phyloP scores from a whole-genome alignment of 2,113 vertebrate species.

The Caloenas nicobarica region DNA sequence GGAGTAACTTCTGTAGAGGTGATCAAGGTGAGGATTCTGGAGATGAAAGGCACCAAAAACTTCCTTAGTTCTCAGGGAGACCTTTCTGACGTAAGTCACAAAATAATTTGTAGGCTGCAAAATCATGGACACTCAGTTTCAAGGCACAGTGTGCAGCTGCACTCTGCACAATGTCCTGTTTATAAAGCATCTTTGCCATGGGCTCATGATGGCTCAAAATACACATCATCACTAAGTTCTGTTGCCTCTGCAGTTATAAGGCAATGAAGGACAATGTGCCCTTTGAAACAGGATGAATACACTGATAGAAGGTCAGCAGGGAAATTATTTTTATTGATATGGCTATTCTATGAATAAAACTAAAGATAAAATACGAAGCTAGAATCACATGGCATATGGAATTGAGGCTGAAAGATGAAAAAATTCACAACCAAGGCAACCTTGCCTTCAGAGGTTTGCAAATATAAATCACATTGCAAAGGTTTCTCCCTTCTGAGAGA shows the following conservation, averaged over 20 bases:
- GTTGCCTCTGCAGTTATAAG: not conserved
- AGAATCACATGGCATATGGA: not conserved
- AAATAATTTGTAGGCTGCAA: not conserved
- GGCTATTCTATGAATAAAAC: not conserved
- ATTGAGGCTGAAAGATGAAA: not conserved
- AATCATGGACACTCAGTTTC: not conserved
- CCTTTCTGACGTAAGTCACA: not conserved
- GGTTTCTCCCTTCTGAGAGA: not conserved
- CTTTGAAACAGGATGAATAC: constrained; percentile 3
- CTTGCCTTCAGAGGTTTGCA: not conserved
- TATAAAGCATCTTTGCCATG: not conserved
- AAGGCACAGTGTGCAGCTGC: not conserved
- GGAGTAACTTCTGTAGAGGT: not conserved
- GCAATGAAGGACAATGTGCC: not conserved
- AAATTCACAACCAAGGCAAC: not conserved
- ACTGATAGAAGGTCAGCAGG: not conserved
- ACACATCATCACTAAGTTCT: not conserved
- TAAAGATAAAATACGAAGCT: not conserved
- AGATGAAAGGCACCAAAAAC: not conserved
- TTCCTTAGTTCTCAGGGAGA: not conserved
- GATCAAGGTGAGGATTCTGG: not conserved
- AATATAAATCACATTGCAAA: not conserved
- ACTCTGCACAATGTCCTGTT: not conserved
- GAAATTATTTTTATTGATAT: not conserved
- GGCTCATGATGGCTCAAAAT: not conserved